These are phyloP conservation scores for Callinectes sapidus DNA, from an alignment of 2,888 invertebrate species.

Conservation along the genomic window DNA sequence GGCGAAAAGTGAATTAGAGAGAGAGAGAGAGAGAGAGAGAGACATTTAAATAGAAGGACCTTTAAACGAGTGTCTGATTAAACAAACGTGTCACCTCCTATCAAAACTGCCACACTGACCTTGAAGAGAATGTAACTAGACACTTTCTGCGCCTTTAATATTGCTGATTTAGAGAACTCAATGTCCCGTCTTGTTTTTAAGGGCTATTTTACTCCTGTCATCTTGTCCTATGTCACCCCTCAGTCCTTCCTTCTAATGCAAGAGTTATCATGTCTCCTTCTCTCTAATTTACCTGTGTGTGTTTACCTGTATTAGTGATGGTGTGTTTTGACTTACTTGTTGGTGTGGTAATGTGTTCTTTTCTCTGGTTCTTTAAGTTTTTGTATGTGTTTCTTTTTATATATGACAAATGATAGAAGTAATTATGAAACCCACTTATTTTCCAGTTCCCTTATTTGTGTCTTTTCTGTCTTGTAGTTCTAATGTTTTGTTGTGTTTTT, in stretches of 20 bases:
- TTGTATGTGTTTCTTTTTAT: too few species aligned
- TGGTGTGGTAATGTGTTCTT: too few species aligned
- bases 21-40: neutral
- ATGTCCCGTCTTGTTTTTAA: neutral
- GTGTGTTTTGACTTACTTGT: too few species aligned
- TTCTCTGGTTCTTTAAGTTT: too few species aligned
- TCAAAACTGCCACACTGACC: neutral
- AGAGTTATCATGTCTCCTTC: neutral
- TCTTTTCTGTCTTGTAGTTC: too few species aligned
- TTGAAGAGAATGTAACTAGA: neutral
- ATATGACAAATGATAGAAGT: too few species aligned
- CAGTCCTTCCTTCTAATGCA: neutral
- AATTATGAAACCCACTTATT: too few species aligned
- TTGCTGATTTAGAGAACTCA: neutral
- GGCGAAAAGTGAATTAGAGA: neutral
- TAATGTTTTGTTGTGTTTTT: too few species aligned
- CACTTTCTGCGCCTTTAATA: neutral
- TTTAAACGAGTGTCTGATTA: neutral
- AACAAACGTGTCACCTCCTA: neutral
- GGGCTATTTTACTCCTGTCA: neutral
- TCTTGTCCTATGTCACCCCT: neutral
- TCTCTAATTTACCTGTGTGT: neutral
- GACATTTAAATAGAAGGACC: neutral
- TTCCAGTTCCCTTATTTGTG: too few species aligned
- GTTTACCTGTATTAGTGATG: too few species aligned